Evolutionary conservation across 2,797 vertebrate genomes (phyloP).

Genomic region (Kryptopterus vitreolus): DNA sequence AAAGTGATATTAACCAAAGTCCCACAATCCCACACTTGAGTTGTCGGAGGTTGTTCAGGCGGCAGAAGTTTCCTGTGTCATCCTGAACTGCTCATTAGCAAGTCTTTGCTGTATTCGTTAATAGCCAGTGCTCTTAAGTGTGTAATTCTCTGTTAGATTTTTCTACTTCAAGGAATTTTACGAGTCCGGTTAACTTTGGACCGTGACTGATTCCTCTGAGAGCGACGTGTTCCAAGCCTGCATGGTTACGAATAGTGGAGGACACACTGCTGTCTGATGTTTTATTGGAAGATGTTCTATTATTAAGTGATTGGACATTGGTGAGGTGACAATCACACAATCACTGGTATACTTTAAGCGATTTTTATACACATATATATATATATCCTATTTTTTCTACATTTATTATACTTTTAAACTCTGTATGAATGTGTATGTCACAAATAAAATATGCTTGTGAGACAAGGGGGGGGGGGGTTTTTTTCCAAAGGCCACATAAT

Average conservation of each 20-base stretch:
- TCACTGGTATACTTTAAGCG: no score
- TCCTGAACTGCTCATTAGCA: constrained; percentile 30
- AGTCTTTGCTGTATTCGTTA: background rate
- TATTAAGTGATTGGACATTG: no score
- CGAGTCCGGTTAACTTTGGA: background rate
- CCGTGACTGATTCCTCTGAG: background rate
- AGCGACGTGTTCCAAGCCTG: background rate
- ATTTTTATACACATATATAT: no score
- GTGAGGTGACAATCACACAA: no score
- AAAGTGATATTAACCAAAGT: constrained; percentile 46
- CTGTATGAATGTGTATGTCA: no score
- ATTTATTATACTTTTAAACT: background rate
- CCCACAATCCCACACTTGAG: constrained; percentile 26
- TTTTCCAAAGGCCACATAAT: no score
- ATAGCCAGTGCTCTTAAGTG: background rate
- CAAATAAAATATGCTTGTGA: no score
- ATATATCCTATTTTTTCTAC: background rate
- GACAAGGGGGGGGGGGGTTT: no score
- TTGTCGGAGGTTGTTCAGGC: constrained; percentile 36
- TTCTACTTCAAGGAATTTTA: constrained; percentile 10
- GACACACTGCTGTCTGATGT: background rate
- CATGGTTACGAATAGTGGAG: background rate
- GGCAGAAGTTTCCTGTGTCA: constrained; percentile 46
- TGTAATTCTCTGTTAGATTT: constrained; percentile 10
- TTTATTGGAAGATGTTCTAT: no score